Conservation (phyloP, 1,140 invertebrate species). For the Cylas formicarius region DNA sequence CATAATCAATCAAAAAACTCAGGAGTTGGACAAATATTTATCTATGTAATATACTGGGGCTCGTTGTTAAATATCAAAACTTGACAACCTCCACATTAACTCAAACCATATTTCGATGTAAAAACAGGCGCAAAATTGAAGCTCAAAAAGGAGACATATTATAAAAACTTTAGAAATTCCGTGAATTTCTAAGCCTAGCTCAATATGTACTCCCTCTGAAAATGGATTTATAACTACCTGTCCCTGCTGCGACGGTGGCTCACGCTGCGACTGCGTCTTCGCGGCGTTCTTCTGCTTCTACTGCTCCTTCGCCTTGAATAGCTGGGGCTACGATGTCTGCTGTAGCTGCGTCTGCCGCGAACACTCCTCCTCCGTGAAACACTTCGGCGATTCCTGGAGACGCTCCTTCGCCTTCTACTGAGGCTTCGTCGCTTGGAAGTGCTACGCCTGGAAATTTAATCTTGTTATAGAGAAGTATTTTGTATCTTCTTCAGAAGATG, state of each 20-base stretch:
- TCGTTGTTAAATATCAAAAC: too few relatives aligned
- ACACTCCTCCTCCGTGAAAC: constrained; percentile 29
- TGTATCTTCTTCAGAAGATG: constrained; percentile 1
- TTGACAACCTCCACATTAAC: too few relatives aligned
- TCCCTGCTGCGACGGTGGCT: constrained; percentile 43
- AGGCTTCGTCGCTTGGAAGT: constrained; percentile 26
- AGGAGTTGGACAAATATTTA: too few relatives aligned
- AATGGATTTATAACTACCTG: constrained; percentile 25
- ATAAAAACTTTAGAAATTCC: background rate
- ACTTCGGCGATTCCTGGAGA: constrained; percentile 26
- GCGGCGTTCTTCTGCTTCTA: constrained; percentile 28
- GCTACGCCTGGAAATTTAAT: constrained; percentile 27
- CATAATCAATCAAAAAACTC: too few relatives aligned
- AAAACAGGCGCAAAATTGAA: too few relatives aligned
- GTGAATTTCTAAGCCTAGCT: too few relatives aligned
- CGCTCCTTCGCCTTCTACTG: constrained; percentile 29
- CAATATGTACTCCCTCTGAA: too few relatives aligned
- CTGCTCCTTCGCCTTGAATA: constrained; percentile 18
- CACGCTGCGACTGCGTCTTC: constrained; percentile 21
- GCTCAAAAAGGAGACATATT: too few relatives aligned
- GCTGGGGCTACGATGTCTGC: constrained; percentile 25
- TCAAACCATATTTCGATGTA: too few relatives aligned
- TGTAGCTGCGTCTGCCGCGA: constrained; percentile 29
- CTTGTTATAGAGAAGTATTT: too few relatives aligned
- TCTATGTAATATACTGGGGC: too few relatives aligned